Evolutionary conservation across 2,888 invertebrate species (phyloP).

Genomic region (Sminthurinus aureus): DNA sequence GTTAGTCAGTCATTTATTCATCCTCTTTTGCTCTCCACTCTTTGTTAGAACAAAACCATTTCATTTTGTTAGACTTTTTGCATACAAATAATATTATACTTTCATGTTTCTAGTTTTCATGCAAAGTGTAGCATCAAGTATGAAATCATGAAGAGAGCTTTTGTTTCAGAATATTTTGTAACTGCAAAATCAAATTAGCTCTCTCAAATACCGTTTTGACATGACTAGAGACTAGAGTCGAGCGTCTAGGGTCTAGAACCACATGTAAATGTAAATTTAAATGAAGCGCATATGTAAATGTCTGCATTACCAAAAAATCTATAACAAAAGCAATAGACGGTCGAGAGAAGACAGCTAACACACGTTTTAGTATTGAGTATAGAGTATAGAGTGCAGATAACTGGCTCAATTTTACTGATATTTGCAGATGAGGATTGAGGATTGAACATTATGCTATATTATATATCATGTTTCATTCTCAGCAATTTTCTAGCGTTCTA

Average conservation of each 20-base stretch:
- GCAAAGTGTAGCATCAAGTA: no score
- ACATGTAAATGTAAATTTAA: no score
- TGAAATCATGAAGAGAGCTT: no score
- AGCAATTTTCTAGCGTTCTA: not conserved
- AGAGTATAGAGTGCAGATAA: not conserved
- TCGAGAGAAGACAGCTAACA: no score
- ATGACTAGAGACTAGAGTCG: not conserved
- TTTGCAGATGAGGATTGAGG: not conserved
- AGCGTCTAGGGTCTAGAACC: no score
- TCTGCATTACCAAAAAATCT: not conserved
- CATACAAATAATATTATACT: not conserved
- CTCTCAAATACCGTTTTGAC: not conserved
- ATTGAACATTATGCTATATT: not conserved
- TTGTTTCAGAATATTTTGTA: no score
- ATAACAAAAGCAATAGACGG: not conserved
- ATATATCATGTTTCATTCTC: not conserved
- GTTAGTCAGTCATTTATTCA: slow-evolving; percentile 2
- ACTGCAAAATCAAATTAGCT: not conserved
- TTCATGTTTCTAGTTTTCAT: no score
- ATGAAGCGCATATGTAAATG: no score
- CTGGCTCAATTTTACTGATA: not conserved
- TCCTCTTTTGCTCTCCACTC: not conserved
- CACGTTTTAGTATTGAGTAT: not conserved
- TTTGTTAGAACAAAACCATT: not conserved
- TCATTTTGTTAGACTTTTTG: not conserved